Evolutionary conservation across 1,140 invertebrate genomes (phyloP).

Genomic region (Drosophila ercepeae): DNA sequence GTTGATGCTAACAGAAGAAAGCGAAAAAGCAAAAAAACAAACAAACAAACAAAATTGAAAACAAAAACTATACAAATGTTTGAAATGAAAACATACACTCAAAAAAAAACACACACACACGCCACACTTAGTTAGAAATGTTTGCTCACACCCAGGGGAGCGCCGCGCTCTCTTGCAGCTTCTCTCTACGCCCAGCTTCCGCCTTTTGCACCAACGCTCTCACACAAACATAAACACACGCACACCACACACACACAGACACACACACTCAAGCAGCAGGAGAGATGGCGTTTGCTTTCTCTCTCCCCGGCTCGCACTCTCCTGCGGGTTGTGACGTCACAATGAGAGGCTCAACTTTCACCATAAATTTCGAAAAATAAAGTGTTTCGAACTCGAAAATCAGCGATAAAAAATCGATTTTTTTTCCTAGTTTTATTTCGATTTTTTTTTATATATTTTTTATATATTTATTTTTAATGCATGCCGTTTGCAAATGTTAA

Average conservation of each 20-base stretch:
- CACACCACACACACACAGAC: constrained; percentile 10
- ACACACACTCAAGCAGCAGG: constrained; percentile 6
- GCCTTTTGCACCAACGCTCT: constrained; percentile 22
- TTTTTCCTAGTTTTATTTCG: constrained; percentile 10
- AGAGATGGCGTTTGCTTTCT: constrained; percentile 11
- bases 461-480: constrained; percentile 23
- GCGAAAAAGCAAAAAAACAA: constrained; percentile 53
- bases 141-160: constrained; percentile 21
- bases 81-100: constrained; percentile 18
- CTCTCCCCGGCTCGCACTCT: constrained; percentile 1
- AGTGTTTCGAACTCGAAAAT: background rate
- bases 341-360: constrained; percentile 30
- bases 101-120: constrained; percentile 24
- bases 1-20: constrained; percentile 83
- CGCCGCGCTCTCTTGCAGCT: constrained; percentile 24
- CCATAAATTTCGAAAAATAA: constrained; percentile 5
- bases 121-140: constrained; percentile 19
- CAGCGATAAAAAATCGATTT: constrained; percentile 19
- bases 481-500: constrained; percentile 12
- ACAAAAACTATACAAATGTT: constrained; percentile 49
- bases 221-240: background rate
- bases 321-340: constrained; percentile 23
- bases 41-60: constrained; percentile 22
- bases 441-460: constrained; percentile 15
- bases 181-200: constrained; percentile 22